Evolutionary conservation across 2,888 invertebrate genomes (phyloP), one percentile per base, ranked within the genome.

Genomic region (Tortricodes alternella): DNA sequence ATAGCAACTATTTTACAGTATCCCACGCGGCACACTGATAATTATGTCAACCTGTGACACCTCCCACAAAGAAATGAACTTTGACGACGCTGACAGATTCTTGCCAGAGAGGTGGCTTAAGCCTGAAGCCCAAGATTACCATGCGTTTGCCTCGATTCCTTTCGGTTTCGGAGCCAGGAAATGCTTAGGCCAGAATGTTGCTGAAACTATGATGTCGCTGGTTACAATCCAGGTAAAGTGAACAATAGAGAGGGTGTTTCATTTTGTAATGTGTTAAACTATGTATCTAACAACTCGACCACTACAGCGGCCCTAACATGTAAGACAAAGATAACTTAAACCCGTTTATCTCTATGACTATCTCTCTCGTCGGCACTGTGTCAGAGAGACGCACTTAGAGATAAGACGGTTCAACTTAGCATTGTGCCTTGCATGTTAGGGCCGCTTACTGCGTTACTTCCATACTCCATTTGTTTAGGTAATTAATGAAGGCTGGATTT

Each of bases 31-130:
- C 53, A 94, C 94, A 0, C 87, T 92, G 7, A 85, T 94, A 11
- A 89, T 94, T 66, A 94, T 94, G 91, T 93, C 94, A 0, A 93
- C 92, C 38, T 92, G 93, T 76, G 89, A 94, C 41, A 84, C 93
- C 0, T 91, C 93, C 11, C 71, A 92, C 52, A 91, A 92, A 50
- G 94, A 94, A 62, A 92, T 93, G 62, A 92, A 94, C 71, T 94
- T 92, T 63, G 94, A 94, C 19, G 93, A 94, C 62, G 92, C 94
- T 0, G 67, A 80, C 0, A 91, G 91, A 56, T 94, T 93, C 65
- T 79, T 83, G 59, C 94, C 94, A 0, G 94, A 94, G 63, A 84
- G 94, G 55, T 94, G 94, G 94, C 66, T 93, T 11, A 76, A 76
- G 11, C 49, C 71, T 0, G 88, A 89, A 8, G 60, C 79, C 0